phyloP scores from a whole-genome alignment of 2,113 vertebrate species.

The Dipodomys merriami region DNA sequence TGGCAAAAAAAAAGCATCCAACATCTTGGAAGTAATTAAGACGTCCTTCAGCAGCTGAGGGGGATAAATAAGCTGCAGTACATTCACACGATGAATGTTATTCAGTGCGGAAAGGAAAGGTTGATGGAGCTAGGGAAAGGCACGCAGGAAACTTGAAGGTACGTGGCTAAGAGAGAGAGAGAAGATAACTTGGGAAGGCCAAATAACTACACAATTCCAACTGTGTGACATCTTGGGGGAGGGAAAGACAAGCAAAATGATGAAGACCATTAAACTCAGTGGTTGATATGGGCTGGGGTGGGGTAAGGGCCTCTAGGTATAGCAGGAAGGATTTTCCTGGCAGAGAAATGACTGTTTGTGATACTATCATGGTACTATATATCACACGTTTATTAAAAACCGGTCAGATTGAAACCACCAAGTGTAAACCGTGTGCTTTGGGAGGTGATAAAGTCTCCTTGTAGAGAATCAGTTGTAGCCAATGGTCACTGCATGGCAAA shows the following conservation, averaged over 20 bases:
- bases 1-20: not conserved
- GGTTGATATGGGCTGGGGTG: too few species aligned
- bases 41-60: conserved; percentile 6
- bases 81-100: not conserved
- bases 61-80: not conserved
- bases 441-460: not conserved
- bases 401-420: not conserved
- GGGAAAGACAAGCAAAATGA: not conserved
- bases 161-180: not conserved
- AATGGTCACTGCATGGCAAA: not conserved
- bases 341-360: not conserved
- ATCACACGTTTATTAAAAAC: not conserved
- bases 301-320: accelerated
- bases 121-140: not conserved
- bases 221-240: not conserved
- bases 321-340: not conserved
- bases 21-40: not conserved
- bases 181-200: not conserved
- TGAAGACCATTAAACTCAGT: not conserved
- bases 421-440: not conserved
- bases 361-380: not conserved
- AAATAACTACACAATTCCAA: not conserved
- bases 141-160: not conserved
- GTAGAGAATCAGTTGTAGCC: not conserved
- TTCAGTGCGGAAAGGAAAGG: not conserved